These are phyloP conservation scores for Machaerirhynchus nigripectus DNA, from an alignment of 2,113 vertebrate species.

Conservation along the genomic window DNA sequence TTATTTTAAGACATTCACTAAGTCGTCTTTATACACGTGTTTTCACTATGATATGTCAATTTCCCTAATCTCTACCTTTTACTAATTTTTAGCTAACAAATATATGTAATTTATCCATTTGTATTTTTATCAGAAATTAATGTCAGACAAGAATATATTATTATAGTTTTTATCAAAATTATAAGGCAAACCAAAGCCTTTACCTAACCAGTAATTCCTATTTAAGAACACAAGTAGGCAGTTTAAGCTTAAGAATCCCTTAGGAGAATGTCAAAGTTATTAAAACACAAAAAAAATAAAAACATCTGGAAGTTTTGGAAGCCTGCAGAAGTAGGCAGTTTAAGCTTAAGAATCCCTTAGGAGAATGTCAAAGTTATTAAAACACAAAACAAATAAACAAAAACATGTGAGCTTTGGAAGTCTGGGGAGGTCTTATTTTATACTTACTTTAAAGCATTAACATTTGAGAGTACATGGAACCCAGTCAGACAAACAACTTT, in stretches of 20 bases:
- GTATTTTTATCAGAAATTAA: not conserved
- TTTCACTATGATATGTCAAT: not conserved
- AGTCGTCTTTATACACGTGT: not conserved
- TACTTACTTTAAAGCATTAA: not conserved
- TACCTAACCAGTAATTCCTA: not conserved
- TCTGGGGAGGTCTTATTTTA: not conserved
- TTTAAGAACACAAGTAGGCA: not conserved
- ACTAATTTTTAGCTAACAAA: not conserved
- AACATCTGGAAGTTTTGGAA: not conserved
- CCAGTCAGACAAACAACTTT: not conserved
- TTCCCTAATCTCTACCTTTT: not conserved
- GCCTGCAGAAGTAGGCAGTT: not conserved
- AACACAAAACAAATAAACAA: not conserved
- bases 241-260: not conserved
- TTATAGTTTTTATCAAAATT: not conserved
- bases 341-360: not conserved
- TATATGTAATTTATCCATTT: not conserved
- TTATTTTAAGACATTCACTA: not conserved
- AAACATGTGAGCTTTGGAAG: not conserved
- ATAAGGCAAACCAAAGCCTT: not conserved
- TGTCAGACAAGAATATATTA: not conserved
- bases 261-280: not conserved
- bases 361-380: not conserved
- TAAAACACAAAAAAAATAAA: not conserved
- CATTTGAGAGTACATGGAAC: not conserved